A percentile compares a stretch with the other conserved stretches of the same genome.
Evolutionary conservation across 2,888 invertebrate species (phyloP).

Genomic region (Acanthosepion lycidas): DNA sequence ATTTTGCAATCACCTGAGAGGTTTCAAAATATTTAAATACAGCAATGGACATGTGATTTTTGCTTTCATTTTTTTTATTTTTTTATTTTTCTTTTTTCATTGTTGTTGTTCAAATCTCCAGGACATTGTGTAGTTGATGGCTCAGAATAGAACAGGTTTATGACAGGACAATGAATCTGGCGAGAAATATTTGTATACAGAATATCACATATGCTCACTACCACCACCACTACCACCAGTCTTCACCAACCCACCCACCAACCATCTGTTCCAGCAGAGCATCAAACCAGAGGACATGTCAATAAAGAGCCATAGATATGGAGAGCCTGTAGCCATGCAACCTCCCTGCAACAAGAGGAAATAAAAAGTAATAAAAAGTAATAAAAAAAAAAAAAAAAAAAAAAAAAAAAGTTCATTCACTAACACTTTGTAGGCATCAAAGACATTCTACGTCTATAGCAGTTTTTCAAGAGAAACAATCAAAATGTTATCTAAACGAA

Average conservation of each 20-base stretch:
- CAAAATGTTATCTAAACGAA: background rate
- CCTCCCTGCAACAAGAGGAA: background rate
- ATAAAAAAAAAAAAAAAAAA: too few species aligned
- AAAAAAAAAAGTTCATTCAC: background rate
- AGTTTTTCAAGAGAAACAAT: background rate
- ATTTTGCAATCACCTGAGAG: background rate
- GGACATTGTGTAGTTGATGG: constrained; percentile 18
- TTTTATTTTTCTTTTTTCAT: background rate
- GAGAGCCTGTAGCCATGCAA: too few species aligned
- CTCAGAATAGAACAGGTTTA: background rate
- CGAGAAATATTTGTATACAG: background rate
- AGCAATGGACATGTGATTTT: background rate
- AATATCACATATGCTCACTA: constrained; percentile 9
- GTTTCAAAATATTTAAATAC: background rate
- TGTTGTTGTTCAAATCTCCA: background rate
- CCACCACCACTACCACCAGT: background rate
- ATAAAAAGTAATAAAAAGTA: background rate
- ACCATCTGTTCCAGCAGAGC: too few species aligned
- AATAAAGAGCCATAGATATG: too few species aligned
- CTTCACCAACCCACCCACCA: too few species aligned
- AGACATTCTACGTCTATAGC: background rate
- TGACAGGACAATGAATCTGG: background rate
- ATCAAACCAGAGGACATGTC: too few species aligned
- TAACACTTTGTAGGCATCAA: background rate
- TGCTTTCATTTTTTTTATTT: background rate